phyloP scores from a whole-genome alignment of 1,140 invertebrate species.

The Anthonomus grandis region DNA sequence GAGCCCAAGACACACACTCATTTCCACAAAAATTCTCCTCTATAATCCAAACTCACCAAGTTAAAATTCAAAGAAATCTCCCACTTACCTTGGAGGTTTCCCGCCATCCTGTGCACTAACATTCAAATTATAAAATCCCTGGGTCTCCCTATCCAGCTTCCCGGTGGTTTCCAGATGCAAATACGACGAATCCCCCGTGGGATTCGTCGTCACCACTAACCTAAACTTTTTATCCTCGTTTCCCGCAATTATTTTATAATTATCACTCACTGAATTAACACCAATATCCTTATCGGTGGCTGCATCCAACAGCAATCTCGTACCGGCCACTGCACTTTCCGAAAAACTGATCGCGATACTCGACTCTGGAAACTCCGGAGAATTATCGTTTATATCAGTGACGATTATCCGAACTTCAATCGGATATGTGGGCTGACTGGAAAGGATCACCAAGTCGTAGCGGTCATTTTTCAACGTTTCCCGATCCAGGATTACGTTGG shows the following conservation, averaged over 20 bases:
- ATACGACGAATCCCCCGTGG: slow-evolving; percentile 83
- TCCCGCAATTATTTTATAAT: slow-evolving; percentile 84
- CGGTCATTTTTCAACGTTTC: slow-evolving; percentile 72
- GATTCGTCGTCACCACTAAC: slow-evolving; percentile 81
- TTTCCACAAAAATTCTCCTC: too few species aligned
- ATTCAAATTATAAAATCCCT: slow-evolving; percentile 79
- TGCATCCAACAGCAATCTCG: slow-evolving; percentile 79
- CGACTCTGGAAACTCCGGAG: slow-evolving; percentile 84
- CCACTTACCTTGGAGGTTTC: slow-evolving; percentile 55
- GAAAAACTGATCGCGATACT: slow-evolving; percentile 83
- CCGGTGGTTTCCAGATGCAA: slow-evolving; percentile 87
- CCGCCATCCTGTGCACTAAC: slow-evolving; percentile 88
- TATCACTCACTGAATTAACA: slow-evolving; percentile 80
- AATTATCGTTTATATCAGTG: slow-evolving; percentile 85
- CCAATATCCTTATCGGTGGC: slow-evolving; percentile 83
- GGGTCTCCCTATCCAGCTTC: slow-evolving; percentile 82
- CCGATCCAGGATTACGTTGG: slow-evolving; percentile 75
- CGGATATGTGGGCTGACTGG: slow-evolving; percentile 89
- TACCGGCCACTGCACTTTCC: slow-evolving; percentile 84
- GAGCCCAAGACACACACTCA: too few species aligned
- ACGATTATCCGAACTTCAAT: slow-evolving; percentile 87
- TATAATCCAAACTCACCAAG: too few species aligned
- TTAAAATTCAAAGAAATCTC: background rate
- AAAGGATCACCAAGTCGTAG: slow-evolving; percentile 85
- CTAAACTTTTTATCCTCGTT: slow-evolving; percentile 86